Evolutionary conservation across 2,113 vertebrate genomes (phyloP), one percentile per base, ranked within the genome.

Genomic region (Pholis gunnellus): DNA sequence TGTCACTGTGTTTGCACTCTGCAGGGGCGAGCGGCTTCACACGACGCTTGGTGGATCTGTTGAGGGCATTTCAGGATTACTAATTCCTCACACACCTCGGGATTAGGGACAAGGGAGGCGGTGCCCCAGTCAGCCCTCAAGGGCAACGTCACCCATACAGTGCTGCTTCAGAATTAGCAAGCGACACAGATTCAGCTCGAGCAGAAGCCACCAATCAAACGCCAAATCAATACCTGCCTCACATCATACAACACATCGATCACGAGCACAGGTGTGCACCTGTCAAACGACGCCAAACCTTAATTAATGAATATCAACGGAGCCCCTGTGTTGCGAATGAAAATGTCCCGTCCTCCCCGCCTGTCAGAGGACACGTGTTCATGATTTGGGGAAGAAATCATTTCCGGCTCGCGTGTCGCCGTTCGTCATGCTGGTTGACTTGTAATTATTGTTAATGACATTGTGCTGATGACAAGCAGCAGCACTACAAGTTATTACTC

Each of bases 371-470:
- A 85, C 78, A 72, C 60, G 72, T 68, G 87, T 72, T 65, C 83
- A 46, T 89, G 90, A 89, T 88, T 89, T 83, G 50, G 60, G 57
- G 60, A 79, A 83, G 82, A 86, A 92, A 87, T 89, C 59, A 92
- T 91, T 91, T 91, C 88, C 75, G 66, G 74, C 87, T 82, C 34
- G 15, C 78, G 82, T 65, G 76, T 72, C 69, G 3, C 72, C 48
- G 67, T 71, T 86, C 60, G 86, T 92, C 91, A 91, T 60, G 63
- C 85, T 65, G 83, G 61, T 77, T 69, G 91, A 90, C 87, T 92
- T 80, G 83, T 90, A 92, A 92, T 91, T 90, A 92, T 83, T 79
- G 85, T 85, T 94, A 89, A 91, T 89, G 86, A 86, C 79, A 78
- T 66, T 82, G 78, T 59, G 76, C 70, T 52, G 84, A 82, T 82